phyloP scores from a whole-genome alignment of 2,888 invertebrate species.

The Andrena praecox region DNA sequence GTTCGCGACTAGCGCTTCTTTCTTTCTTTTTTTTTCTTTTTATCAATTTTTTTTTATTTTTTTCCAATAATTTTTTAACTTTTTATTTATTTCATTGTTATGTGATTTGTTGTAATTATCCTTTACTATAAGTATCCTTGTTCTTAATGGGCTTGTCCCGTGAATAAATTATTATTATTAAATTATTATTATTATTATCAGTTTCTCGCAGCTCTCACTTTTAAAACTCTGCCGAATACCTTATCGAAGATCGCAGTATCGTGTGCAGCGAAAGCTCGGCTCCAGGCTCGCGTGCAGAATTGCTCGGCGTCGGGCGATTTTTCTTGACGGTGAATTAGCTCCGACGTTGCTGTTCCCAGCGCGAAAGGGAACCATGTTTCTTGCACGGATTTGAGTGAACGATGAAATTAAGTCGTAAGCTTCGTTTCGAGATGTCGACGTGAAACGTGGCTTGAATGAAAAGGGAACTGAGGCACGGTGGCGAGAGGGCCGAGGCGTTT shows the following conservation, averaged over 20 bases:
- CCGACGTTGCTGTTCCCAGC: background rate
- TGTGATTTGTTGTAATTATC: too few species aligned
- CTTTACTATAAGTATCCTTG: too few species aligned
- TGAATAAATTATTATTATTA: too few species aligned
- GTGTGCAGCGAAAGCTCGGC: background rate
- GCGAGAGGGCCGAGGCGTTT: constrained; percentile 21
- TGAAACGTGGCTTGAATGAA: background rate
- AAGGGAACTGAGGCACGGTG: background rate
- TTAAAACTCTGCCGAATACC: background rate
- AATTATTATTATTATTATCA: constrained; percentile 4
- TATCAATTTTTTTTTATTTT: too few species aligned
- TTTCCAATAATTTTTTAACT: too few species aligned
- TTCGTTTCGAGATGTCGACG: background rate
- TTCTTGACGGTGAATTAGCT: background rate
- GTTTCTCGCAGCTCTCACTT: background rate
- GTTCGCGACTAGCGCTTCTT: too few species aligned
- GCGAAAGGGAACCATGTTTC: background rate
- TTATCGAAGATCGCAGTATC: background rate
- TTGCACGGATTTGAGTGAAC: background rate
- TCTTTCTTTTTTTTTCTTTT: too few species aligned
- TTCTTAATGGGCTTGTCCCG: too few species aligned
- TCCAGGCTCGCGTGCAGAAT: constrained; percentile 1
- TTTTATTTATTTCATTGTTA: too few species aligned
- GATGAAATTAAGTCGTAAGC: background rate
- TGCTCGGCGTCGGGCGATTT: background rate